Evolutionary conservation across 2,113 vertebrate species (phyloP).

Genomic region (Ahaetulla prasina): DNA sequence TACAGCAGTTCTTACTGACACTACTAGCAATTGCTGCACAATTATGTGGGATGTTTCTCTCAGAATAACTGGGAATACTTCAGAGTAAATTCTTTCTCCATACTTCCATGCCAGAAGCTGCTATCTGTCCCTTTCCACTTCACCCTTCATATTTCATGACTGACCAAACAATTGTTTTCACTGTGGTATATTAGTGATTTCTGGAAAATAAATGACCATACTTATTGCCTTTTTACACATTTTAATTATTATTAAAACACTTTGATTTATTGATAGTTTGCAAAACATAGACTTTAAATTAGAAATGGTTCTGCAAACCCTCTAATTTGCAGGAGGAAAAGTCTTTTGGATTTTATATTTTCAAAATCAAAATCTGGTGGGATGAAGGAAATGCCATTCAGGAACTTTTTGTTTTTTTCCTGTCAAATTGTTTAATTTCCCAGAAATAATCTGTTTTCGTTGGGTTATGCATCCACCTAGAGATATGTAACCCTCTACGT

Average conservation of each 20-base stretch:
- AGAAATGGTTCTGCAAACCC: neutral
- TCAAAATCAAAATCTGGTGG: neutral
- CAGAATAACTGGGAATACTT: neutral
- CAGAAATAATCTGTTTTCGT: neutral
- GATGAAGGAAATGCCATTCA: neutral
- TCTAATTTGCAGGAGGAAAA: neutral
- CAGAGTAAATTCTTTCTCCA: neutral
- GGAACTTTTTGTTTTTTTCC: neutral
- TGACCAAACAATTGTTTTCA: neutral
- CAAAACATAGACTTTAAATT: neutral
- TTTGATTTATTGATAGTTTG: neutral
- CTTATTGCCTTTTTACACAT: neutral
- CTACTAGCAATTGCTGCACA: neutral
- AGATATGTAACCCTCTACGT: neutral
- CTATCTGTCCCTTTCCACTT: neutral
- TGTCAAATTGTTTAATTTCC: neutral
- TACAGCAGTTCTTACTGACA: neutral
- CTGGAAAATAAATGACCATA: neutral
- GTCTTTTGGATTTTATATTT: neutral
- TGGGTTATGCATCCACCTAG: neutral
- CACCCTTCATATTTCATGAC: neutral
- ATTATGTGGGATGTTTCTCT: neutral
- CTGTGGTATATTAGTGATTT: neutral
- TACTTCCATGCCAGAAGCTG: neutral
- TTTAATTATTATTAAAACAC: neutral